phyloP scores from a whole-genome alignment of 2,888 invertebrate genomes.

The Drosophila nr. perissopoda region DNA sequence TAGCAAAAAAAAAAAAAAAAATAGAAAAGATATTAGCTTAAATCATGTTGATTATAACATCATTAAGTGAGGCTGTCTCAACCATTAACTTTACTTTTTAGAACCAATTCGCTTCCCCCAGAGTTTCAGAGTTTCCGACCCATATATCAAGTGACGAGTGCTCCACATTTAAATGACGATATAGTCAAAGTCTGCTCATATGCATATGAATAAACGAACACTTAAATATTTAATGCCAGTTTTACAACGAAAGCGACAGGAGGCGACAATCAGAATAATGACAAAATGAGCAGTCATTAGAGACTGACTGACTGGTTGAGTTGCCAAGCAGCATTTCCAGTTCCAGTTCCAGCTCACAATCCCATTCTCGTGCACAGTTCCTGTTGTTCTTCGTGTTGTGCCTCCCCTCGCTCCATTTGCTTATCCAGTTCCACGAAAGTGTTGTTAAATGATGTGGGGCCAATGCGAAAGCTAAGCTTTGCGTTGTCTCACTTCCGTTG shows the following conservation, averaged over 20 bases:
- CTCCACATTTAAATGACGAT: constrained; percentile 52
- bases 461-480: constrained; percentile 60
- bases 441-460: constrained; percentile 56
- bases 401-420: not conserved
- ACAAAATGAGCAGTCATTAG: constrained; percentile 76
- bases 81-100: not conserved
- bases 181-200: constrained; percentile 17
- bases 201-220: constrained; percentile 54
- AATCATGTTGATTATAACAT: not conserved
- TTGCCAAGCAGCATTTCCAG: constrained; percentile 1
- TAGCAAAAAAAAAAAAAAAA: not conserved
- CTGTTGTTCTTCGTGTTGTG: not conserved
- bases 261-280: constrained; percentile 59
- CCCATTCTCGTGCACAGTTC: not conserved
- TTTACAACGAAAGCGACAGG: constrained; percentile 53
- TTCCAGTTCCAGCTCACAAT: constrained; percentile 18
- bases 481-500: constrained; percentile 59
- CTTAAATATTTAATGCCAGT: constrained; percentile 58
- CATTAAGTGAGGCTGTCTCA: not conserved
- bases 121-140: constrained; percentile 16
- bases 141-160: constrained; percentile 40
- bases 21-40: not conserved
- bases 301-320: constrained; percentile 28
- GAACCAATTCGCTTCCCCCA: not conserved
- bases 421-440: constrained; percentile 58